Evolutionary conservation across 2,797 vertebrate genomes (phyloP).

Genomic region (Halcyon smyrnensis): DNA sequence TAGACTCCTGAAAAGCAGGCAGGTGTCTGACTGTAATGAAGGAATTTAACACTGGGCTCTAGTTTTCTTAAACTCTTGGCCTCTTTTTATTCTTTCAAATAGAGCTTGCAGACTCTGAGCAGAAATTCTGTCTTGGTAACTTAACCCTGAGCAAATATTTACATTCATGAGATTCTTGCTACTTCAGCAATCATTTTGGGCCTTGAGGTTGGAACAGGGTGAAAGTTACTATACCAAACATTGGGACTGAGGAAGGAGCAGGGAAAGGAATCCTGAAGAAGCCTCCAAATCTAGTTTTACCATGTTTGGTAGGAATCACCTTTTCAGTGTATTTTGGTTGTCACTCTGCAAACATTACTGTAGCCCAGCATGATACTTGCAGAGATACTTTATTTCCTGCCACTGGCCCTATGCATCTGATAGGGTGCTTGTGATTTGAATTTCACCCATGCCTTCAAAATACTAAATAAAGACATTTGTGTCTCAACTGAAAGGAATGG

Average conservation of each 20-base stretch:
- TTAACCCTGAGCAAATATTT: constrained; percentile 55
- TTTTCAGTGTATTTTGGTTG: background rate
- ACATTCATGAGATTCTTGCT: constrained; percentile 63
- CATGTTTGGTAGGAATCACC: background rate
- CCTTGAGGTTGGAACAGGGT: background rate
- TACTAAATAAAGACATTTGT: background rate
- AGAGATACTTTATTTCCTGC: background rate
- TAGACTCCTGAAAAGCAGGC: background rate
- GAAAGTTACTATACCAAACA: background rate
- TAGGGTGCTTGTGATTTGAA: background rate
- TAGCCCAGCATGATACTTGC: background rate
- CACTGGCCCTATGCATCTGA: background rate
- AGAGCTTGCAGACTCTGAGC: background rate
- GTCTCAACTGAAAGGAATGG: background rate
- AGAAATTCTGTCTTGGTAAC: constrained; percentile 43
- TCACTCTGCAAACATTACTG: background rate
- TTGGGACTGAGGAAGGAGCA: background rate
- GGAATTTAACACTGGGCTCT: constrained; percentile 14
- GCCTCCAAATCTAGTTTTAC: background rate
- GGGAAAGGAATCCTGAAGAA: background rate
- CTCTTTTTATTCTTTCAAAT: constrained; percentile 36
- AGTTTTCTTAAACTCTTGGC: constrained; percentile 60
- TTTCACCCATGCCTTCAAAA: background rate
- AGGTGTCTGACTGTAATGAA: constrained; percentile 17
- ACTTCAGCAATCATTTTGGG: constrained; percentile 29